Evolutionary conservation across 1,140 invertebrate species (phyloP).

Genomic region (Caenorhabditis inopinata): DNA sequence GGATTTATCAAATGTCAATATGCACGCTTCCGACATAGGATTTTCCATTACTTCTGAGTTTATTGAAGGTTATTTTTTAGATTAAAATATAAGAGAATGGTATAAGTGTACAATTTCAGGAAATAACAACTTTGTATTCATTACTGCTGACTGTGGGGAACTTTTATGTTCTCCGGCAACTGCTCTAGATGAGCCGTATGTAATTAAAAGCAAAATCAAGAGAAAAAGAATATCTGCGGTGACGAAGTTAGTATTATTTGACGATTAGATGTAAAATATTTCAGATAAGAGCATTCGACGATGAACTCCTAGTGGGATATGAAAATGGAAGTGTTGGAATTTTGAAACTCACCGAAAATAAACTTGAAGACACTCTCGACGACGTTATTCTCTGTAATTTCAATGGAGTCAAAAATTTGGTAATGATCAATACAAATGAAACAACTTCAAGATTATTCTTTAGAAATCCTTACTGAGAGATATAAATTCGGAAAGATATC

Average conservation of each 20-base stretch:
- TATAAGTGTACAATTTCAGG: not conserved
- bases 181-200: not conserved
- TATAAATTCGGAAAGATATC: not conserved
- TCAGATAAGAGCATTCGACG: constrained; percentile 3
- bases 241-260: not conserved
- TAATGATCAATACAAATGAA: not conserved
- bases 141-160: constrained; percentile 23
- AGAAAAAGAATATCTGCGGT: not conserved
- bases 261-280: not conserved
- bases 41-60: constrained; percentile 15
- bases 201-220: not conserved
- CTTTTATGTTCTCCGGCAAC: not conserved
- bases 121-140: constrained; percentile 18
- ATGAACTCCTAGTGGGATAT: not conserved
- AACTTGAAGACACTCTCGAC: not conserved
- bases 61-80: constrained; percentile 1
- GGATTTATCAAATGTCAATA: constrained; percentile 17
- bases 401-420: not conserved
- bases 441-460: not conserved
- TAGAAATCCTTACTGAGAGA: constrained; percentile 15
- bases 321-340: constrained; percentile 20
- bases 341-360: not conserved
- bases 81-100: not conserved
- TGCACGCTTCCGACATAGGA: constrained; percentile 21
- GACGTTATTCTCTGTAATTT: constrained; percentile 15